Percentiles rank a stretch among this genome's conserved stretches.
Conservation (phyloP, 2,888 invertebrate genomes). For the Papilio gigon region DNA sequence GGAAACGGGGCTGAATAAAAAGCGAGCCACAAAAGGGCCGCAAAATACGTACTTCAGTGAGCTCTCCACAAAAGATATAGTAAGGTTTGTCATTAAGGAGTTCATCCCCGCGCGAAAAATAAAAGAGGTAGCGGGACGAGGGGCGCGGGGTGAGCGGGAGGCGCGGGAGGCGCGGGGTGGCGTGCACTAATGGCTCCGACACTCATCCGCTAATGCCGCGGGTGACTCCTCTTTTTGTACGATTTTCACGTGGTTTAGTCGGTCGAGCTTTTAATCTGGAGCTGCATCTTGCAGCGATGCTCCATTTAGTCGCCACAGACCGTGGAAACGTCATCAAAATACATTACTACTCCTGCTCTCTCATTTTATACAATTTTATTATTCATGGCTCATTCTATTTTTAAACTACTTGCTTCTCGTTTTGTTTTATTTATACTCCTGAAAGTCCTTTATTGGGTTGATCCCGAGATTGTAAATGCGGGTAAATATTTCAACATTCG, state of each 20-base stretch:
- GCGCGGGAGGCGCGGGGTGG: slow-evolving; percentile 50
- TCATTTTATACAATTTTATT: slow-evolving; percentile 14
- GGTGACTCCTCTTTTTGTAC: slow-evolving; percentile 82
- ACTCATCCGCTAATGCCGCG: slow-evolving; percentile 83
- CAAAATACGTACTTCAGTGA: slow-evolving; percentile 82
- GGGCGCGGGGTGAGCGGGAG: slow-evolving; percentile 49
- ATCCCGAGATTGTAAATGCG: neutral
- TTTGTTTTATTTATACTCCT: neutral
- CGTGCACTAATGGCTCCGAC: slow-evolving; percentile 81
- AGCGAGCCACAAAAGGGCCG: slow-evolving; percentile 80
- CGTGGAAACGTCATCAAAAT: slow-evolving; percentile 19
- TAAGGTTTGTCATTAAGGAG: slow-evolving; percentile 83
- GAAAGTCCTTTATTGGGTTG: neutral
- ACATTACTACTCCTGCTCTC: neutral
- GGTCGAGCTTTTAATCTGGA: slow-evolving; percentile 80
- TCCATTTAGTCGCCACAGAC: slow-evolving; percentile 62
- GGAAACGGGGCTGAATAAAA: slow-evolving; percentile 71
- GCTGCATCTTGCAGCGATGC: slow-evolving; percentile 74
- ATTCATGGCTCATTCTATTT: slow-evolving; percentile 6
- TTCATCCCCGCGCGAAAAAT: slow-evolving; percentile 83
- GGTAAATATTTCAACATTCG: neutral
- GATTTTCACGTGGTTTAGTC: slow-evolving; percentile 82
- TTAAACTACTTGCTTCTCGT: neutral
- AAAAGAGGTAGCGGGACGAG: slow-evolving; percentile 75
- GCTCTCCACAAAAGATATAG: slow-evolving; percentile 83